These are phyloP conservation scores for Cryptosula pallasiana DNA, from an alignment of 2,888 invertebrate genomes.

Conservation along the genomic window DNA sequence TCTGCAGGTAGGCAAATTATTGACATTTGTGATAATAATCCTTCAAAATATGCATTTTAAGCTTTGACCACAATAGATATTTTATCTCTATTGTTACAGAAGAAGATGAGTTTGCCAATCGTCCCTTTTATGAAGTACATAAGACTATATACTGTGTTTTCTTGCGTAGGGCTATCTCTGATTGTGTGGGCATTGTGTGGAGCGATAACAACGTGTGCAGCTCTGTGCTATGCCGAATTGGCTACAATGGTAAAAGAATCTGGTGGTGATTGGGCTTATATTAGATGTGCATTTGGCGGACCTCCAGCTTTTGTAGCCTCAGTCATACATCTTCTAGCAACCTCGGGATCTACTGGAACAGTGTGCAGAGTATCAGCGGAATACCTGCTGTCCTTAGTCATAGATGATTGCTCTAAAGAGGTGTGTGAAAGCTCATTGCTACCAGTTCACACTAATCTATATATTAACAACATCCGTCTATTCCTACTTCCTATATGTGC, in stretches of 20 bases:
- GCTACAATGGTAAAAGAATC: background rate
- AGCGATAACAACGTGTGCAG: background rate
- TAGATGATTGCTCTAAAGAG: background rate
- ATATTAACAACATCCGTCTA: too few species aligned
- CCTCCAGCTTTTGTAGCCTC: background rate
- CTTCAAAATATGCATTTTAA: too few species aligned
- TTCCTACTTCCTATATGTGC: too few species aligned
- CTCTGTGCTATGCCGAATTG: background rate
- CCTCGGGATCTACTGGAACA: background rate
- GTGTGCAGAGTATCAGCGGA: background rate
- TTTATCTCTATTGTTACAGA: too few species aligned
- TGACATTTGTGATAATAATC: too few species aligned
- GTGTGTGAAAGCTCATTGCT: background rate
- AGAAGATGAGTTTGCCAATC: too few species aligned
- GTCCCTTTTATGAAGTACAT: too few species aligned
- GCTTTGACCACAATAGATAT: too few species aligned
- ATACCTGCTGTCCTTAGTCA: background rate
- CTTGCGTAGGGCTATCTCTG: background rate
- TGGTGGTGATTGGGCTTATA: background rate
- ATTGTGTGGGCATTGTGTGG: background rate
- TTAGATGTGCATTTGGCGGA: background rate
- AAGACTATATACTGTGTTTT: too few species aligned
- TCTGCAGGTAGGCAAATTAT: background rate
- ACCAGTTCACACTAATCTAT: too few species aligned
- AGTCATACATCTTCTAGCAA: background rate